Percentiles rank a stretch among this genome's conserved stretches.
phyloP scores from a whole-genome alignment of 2,113 vertebrate species.

The Meriones unguiculatus region DNA sequence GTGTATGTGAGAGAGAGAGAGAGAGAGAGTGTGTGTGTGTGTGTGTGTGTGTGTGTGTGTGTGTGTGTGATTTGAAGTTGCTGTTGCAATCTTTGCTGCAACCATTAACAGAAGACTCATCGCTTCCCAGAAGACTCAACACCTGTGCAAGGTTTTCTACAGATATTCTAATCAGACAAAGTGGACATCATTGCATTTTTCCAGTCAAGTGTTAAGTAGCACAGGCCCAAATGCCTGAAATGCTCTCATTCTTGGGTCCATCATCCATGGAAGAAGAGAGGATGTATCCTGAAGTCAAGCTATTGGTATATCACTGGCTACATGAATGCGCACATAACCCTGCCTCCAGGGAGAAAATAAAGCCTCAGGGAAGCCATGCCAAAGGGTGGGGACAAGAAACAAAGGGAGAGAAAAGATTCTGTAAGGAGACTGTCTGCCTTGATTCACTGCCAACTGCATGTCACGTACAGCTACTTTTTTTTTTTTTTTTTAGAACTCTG shows the following conservation, averaged over 20 bases:
- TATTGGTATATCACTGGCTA: constrained; percentile 54
- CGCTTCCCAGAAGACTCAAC: background rate
- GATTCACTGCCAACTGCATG: constrained; percentile 84
- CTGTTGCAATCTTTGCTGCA: background rate
- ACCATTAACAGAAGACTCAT: accelerated
- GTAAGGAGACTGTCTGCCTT: constrained; percentile 77
- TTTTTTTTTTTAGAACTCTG: constrained; percentile 75
- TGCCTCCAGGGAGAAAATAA: constrained; percentile 58
- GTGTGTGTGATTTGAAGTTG: background rate
- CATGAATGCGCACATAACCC: background rate
- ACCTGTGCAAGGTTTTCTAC: background rate
- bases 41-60: accelerated
- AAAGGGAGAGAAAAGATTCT: constrained; percentile 71
- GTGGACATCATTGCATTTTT: background rate
- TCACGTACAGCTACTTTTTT: constrained; percentile 82
- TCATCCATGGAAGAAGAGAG: background rate
- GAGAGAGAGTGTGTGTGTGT: accelerated
- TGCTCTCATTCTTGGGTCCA: accelerated
- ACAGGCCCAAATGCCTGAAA: background rate
- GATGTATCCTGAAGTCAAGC: accelerated
- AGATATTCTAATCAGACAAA: background rate
- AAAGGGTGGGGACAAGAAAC: constrained; percentile 77
- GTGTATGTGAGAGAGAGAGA: accelerated
- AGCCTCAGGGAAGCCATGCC: constrained; percentile 61
- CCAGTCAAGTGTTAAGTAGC: background rate